A percentile compares a stretch with the other conserved stretches of the same genome.
Evolutionary conservation across 1,140 invertebrate genomes (phyloP).

Genomic region (Meteorus sp.): DNA sequence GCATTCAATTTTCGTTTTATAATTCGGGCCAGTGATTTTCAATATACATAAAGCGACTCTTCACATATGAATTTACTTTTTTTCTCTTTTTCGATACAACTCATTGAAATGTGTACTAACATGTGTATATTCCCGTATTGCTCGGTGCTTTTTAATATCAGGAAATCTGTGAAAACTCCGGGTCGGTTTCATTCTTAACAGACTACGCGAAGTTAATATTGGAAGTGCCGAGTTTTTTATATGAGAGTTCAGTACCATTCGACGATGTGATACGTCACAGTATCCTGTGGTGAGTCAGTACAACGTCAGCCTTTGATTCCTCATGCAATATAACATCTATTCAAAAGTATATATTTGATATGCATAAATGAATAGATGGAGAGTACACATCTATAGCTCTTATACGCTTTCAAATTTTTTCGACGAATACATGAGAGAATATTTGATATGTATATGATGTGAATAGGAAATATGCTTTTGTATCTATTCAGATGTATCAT

Average conservation of each 20-base stretch:
- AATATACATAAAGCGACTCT: too few relatives aligned
- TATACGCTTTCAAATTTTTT: too few relatives aligned
- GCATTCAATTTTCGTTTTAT: too few relatives aligned
- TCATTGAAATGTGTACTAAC: background rate
- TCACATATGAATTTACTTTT: too few relatives aligned
- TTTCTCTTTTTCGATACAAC: constrained; percentile 2
- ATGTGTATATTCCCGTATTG: background rate
- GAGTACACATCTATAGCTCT: too few relatives aligned
- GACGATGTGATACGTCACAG: background rate
- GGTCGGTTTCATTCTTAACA: too few relatives aligned
- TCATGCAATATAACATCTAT: background rate
- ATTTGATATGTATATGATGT: too few relatives aligned
- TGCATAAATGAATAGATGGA: too few relatives aligned
- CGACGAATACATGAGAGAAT: too few relatives aligned
- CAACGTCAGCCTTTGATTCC: background rate
- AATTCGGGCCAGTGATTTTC: too few relatives aligned
- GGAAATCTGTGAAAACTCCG: background rate
- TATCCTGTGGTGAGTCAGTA: background rate
- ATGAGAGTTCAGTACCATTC: background rate
- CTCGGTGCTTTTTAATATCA: constrained; percentile 15
- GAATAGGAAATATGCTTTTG: too few relatives aligned
- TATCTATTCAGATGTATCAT: too few relatives aligned
- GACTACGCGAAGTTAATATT: constrained; percentile 3
- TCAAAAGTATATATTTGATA: background rate
- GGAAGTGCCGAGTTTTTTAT: background rate